A percentile compares a stretch with the other conserved stretches of the same genome.
Evolutionary conservation across 1,140 invertebrate genomes (phyloP).

Genomic region (Papilio xuthus): DNA sequence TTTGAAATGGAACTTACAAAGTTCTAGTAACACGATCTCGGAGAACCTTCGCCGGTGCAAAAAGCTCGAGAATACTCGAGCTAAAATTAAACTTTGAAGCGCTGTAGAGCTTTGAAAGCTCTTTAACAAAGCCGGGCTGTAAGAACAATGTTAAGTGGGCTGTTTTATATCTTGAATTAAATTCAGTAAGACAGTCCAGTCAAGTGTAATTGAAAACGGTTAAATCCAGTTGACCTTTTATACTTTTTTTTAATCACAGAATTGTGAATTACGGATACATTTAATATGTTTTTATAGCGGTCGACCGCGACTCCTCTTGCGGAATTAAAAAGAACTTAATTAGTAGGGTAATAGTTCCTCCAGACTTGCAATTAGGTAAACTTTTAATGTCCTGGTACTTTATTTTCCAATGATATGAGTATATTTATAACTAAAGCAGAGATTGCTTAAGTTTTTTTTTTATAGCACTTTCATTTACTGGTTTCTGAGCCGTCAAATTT

Average conservation of each 20-base stretch:
- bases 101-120: conserved; percentile 12
- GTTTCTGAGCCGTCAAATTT: too few species aligned
- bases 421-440: too few species aligned
- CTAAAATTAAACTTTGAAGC: conserved; percentile 31
- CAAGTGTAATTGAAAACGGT: not conserved
- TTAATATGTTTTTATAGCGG: not conserved
- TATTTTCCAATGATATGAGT: too few species aligned
- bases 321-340: too few species aligned
- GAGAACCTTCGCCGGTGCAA: conserved; percentile 19
- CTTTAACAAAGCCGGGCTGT: not conserved
- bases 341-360: too few species aligned
- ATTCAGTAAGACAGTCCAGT: not conserved
- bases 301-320: too few species aligned
- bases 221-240: not conserved
- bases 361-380: too few species aligned
- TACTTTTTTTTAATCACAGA: not conserved
- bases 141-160: not conserved
- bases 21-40: conserved; percentile 15
- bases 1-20: conserved; percentile 23
- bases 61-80: conserved; percentile 34
- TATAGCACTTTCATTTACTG: too few species aligned
- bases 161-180: conserved; percentile 12
- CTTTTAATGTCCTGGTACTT: too few species aligned
- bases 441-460: too few species aligned
- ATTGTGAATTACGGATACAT: not conserved